A percentile compares a stretch with the other conserved stretches of the same genome.
Evolutionary conservation across 2,113 vertebrate genomes (phyloP).

Genomic region (Actenoides hombroni): DNA sequence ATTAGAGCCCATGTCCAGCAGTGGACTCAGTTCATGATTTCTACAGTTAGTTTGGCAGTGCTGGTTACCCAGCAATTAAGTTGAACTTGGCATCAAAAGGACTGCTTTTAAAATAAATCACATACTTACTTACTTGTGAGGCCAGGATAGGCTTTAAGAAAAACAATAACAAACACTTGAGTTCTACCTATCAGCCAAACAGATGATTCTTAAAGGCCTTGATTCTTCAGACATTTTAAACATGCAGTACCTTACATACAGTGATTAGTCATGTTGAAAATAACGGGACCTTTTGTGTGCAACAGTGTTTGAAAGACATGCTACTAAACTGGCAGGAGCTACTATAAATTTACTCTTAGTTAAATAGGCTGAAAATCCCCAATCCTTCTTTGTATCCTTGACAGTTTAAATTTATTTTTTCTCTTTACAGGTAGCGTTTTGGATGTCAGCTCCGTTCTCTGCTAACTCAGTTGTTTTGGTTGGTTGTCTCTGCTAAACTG

Average conservation of each 20-base stretch:
- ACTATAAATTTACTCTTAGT: neutral
- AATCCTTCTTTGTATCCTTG: conserved; percentile 10
- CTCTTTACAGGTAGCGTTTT: neutral
- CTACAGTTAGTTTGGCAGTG: neutral
- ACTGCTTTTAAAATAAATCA: neutral
- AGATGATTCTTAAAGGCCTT: neutral
- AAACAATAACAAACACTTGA: neutral
- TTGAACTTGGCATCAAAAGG: neutral
- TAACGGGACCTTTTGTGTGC: neutral
- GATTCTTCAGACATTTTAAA: neutral
- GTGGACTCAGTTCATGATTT: neutral
- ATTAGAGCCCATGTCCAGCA: neutral
- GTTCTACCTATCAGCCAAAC: neutral
- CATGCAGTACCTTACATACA: neutral
- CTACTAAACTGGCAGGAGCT: neutral
- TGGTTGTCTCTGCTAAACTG: conserved; percentile 27
- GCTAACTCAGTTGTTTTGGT: conserved; percentile 1
- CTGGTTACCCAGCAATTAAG: neutral
- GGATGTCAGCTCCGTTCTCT: conserved; percentile 48
- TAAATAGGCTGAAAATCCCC: conserved; percentile 8
- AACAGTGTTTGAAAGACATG: neutral
- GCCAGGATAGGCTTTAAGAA: neutral
- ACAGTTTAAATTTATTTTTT: conserved; percentile 34
- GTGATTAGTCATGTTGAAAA: neutral
- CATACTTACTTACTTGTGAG: neutral